These are phyloP conservation scores for Tipula lateralis DNA, from an alignment of 2,888 invertebrate genomes.

Conservation along the genomic window DNA sequence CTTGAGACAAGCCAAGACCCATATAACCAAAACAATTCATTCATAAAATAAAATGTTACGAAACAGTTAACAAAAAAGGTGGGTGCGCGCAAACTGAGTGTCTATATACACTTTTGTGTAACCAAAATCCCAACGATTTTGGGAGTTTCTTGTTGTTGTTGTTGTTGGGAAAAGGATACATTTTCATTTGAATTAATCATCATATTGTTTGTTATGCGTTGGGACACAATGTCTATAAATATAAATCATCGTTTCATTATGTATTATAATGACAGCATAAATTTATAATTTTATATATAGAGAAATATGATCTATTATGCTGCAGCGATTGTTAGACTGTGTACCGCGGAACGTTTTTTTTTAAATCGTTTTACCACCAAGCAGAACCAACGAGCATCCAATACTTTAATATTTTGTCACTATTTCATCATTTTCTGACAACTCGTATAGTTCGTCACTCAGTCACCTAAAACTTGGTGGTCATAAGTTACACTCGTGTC, in stretches of 20 bases:
- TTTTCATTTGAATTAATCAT: slow-evolving; percentile 16
- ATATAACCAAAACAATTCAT: slow-evolving; percentile 6
- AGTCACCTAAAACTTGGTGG: no score
- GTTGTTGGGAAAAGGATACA: background rate
- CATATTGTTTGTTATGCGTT: slow-evolving; percentile 2
- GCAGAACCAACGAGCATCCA: no score
- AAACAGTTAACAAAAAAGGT: background rate
- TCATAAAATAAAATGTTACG: background rate
- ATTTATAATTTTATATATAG: background rate
- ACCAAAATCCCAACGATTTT: background rate
- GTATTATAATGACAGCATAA: background rate
- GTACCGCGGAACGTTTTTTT: no score
- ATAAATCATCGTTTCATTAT: background rate
- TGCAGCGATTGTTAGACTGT: background rate
- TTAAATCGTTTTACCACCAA: no score
- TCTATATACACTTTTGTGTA: background rate
- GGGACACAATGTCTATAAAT: background rate
- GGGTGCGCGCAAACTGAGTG: background rate
- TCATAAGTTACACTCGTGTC: no score
- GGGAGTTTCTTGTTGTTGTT: background rate
- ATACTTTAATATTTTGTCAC: no score
- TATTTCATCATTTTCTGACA: no score
- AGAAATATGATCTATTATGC: background rate
- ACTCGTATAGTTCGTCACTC: no score
- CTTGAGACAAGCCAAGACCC: background rate